Conservation (phyloP, 2,888 invertebrate species). For the Agrotis segetum region DNA sequence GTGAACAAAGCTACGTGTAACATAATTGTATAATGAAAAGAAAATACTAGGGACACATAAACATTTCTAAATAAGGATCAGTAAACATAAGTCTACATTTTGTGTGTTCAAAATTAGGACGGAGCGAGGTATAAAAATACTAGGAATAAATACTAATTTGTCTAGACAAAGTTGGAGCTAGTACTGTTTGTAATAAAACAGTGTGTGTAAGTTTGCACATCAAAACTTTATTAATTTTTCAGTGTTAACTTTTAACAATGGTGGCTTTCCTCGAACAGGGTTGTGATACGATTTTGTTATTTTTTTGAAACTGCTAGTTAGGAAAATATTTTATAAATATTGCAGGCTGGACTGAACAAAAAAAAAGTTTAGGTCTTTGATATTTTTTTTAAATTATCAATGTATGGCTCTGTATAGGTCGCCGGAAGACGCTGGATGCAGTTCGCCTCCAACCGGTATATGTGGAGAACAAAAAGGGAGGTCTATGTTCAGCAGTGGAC, state of each 20-base stretch:
- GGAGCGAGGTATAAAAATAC: not conserved
- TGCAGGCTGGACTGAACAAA: too few relatives aligned
- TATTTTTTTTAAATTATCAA: too few relatives aligned
- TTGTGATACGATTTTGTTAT: not conserved
- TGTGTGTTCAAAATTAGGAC: not conserved
- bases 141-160: conserved; percentile 27
- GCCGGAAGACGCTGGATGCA: too few relatives aligned
- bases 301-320: not conserved
- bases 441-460: too few relatives aligned
- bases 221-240: conserved; percentile 49
- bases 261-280: not conserved
- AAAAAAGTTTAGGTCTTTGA: too few relatives aligned
- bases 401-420: too few relatives aligned
- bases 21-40: not conserved
- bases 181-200: conserved; percentile 12
- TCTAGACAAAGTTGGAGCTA: conserved; percentile 7
- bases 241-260: conserved; percentile 29
- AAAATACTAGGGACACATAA: not conserved
- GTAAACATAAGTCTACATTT: not conserved
- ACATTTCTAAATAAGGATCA: not conserved
- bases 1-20: not conserved
- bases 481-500: too few relatives aligned
- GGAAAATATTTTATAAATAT: too few relatives aligned
- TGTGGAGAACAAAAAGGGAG: too few relatives aligned
- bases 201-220: conserved; percentile 18